phyloP scores from a whole-genome alignment of 2,113 vertebrate species.

The Corythoichthys haematopterus region DNA sequence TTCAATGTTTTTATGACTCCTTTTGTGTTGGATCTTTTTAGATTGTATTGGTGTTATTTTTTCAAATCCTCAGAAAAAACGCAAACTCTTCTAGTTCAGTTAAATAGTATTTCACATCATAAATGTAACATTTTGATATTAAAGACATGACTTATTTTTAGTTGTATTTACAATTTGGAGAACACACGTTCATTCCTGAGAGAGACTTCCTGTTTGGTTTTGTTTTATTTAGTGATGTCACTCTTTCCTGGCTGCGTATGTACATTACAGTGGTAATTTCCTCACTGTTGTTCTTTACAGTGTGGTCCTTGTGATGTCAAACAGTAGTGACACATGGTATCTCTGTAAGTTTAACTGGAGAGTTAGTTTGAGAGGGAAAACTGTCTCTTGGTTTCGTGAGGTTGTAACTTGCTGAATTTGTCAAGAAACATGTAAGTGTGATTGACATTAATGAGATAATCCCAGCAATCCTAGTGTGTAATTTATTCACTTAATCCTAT shows the following conservation, averaged over 20 bases:
- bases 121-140: not conserved
- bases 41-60: not conserved
- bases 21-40: not conserved
- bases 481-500: conserved; percentile 9
- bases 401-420: not conserved
- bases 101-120: not conserved
- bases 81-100: not conserved
- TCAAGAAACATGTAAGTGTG: not conserved
- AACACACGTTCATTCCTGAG: conserved; percentile 38
- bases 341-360: not conserved
- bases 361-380: not conserved
- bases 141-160: not conserved
- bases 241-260: conserved; percentile 42
- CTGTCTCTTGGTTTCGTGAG: not conserved
- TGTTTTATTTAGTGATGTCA: conserved; percentile 39
- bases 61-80: not conserved
- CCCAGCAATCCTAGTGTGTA: not conserved
- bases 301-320: conserved; percentile 11
- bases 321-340: conserved; percentile 1
- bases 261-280: conserved; percentile 9
- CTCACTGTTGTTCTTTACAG: conserved; percentile 5
- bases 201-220: conserved; percentile 55
- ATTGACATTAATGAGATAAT: conserved; percentile 7
- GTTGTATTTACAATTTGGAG: not conserved
- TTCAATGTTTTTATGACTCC: not conserved